Base-by-base conservation (phyloP, 1,140 invertebrate genomes). In the Hydropsyche tenuis region DNA sequence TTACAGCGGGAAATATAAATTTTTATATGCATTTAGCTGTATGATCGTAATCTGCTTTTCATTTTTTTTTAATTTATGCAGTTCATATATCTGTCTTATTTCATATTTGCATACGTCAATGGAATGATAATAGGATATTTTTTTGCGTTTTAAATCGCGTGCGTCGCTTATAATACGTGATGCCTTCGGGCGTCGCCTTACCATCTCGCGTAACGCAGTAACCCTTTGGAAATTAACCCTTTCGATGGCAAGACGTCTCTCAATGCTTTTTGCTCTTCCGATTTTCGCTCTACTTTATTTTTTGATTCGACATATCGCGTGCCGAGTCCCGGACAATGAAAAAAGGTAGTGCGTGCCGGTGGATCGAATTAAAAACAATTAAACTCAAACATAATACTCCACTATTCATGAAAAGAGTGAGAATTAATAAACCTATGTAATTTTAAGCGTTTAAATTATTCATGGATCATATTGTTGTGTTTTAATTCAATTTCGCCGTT, bases 401-500 rank as follows among this genome's bases (percentile, higher is more conserved):
- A 9, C 30, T 37, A 3, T 37, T 37, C 3, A 4, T 37, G 3
- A 9, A 37, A 3, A 9, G 30, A 9, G 30, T 37, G 30, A 9
- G 30, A 37, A 37, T 9, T 4, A 37, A 37, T 37, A 9, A 37
- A 37, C 30, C 30, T 37, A 37, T 37, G 30, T 37, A 37, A 37
- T 37, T 37, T 37, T 9, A 37, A 37, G n/a, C n/a, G n/a, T 37
- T 37, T 37, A 37, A 3, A 37, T 37, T 37, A 37, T 37, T 37
- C 30, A 37, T 37, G 30, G 3, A 37, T 37, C 30, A 37, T 9
- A 37, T 9, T 37, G 16, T 53, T 18, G 9, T 53, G 48, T 53
- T 53, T 53, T 53, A 53, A 53, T 53, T 53, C 48, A 53, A 53
- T 53, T 53, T 53, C 45, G 45, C 45, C 2, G 14, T 46, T 43